Conservation (phyloP, 2,113 vertebrate species). For the Ia io region DNA sequence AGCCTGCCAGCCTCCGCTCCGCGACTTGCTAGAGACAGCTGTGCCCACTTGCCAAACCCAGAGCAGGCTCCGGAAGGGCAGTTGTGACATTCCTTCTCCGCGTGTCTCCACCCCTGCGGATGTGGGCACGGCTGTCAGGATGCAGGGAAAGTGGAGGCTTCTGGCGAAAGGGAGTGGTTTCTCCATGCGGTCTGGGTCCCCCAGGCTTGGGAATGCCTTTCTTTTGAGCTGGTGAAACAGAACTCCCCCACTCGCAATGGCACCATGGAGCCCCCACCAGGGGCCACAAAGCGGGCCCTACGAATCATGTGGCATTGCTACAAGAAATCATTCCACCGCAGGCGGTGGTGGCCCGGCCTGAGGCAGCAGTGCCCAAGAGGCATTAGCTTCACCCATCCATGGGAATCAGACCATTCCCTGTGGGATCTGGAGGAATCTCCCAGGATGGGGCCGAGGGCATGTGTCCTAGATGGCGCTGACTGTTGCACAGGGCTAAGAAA, state of each 20-base stretch:
- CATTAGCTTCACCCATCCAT: neutral
- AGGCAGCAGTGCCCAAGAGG: neutral
- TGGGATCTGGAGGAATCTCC: neutral
- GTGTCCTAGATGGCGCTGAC: neutral
- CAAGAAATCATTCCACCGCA: neutral
- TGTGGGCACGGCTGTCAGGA: neutral
- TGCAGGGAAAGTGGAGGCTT: conserved; percentile 52
- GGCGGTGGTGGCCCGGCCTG: neutral
- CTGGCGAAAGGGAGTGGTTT: neutral
- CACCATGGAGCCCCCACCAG: neutral
- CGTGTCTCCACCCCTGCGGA: neutral
- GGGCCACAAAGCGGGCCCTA: neutral
- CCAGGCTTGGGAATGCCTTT: neutral
- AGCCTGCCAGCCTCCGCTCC: neutral
- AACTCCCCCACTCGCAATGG: neutral
- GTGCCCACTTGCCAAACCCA: neutral
- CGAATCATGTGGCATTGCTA: neutral
- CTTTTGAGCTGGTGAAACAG: conserved; percentile 23
- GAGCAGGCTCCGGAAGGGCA: neutral
- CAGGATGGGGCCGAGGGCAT: fast-evolving
- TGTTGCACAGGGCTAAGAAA: neutral
- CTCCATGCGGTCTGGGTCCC: neutral
- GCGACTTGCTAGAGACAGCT: neutral
- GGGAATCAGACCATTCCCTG: neutral
- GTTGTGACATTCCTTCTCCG: neutral